phyloP scores from a whole-genome alignment of 2,888 invertebrate genomes.

The Orthosia gothica region DNA sequence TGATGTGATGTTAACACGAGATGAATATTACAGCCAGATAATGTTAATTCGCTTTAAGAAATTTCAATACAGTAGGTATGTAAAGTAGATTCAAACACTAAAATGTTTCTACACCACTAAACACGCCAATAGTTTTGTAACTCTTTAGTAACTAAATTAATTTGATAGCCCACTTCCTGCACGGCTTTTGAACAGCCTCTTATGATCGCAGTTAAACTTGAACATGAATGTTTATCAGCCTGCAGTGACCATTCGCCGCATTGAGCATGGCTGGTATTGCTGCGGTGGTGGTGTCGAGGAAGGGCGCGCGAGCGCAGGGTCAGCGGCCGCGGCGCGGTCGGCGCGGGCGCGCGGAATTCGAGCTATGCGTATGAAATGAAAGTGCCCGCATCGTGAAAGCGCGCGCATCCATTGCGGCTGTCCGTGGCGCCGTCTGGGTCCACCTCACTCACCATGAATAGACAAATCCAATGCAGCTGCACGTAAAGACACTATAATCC shows the following conservation, averaged over 20 bases:
- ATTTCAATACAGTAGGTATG: neutral
- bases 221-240: slow-evolving; percentile 30
- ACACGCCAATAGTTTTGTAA: neutral
- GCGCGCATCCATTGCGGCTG: slow-evolving; percentile 87
- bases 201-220: slow-evolving; percentile 25
- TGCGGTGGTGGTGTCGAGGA: slow-evolving; percentile 83
- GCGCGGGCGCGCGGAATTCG: slow-evolving; percentile 90
- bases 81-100: no score
- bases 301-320: slow-evolving; percentile 91
- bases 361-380: slow-evolving; percentile 92
- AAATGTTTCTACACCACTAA: slow-evolving; percentile 13
- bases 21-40: neutral
- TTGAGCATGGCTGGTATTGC: slow-evolving; percentile 71
- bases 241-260: slow-evolving; percentile 49
- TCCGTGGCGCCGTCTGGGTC: slow-evolving; percentile 76
- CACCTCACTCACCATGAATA: slow-evolving; percentile 88
- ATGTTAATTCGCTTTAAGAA: neutral
- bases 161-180: slow-evolving; percentile 11
- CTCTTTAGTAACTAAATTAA: neutral
- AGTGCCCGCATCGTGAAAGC: slow-evolving; percentile 91
- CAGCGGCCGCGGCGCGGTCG: slow-evolving; percentile 89
- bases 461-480: slow-evolving; percentile 87
- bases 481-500: slow-evolving; percentile 83
- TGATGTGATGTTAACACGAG: neutral
- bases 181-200: neutral